Evolutionary conservation across 1,140 invertebrate genomes (phyloP).

Genomic region (Oedothorax gibbosus): DNA sequence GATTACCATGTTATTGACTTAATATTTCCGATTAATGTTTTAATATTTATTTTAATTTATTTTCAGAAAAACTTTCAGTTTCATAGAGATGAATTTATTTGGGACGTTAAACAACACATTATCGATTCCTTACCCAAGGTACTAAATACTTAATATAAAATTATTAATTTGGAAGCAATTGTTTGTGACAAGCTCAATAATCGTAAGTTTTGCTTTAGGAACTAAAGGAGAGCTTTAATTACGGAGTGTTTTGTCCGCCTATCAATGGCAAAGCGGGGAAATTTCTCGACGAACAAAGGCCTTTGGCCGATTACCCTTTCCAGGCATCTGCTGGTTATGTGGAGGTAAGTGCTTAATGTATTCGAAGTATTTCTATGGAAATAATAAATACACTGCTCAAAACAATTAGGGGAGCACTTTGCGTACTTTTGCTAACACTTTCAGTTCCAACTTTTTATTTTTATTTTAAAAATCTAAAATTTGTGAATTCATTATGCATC

Average conservation of each 20-base stretch:
- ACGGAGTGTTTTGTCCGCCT: constrained; percentile 97
- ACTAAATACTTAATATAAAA: constrained; percentile 61
- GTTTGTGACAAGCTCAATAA: not conserved
- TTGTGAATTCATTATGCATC: too few relatives aligned
- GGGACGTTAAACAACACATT: constrained; percentile 97
- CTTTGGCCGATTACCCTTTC: constrained; percentile 89
- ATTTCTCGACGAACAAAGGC: constrained; percentile 97
- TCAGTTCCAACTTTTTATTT: not conserved
- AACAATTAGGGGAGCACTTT: too few relatives aligned
- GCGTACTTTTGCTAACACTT: too few relatives aligned
- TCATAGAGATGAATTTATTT: constrained; percentile 93
- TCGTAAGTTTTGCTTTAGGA: constrained; percentile 77
- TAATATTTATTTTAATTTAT: constrained; percentile 42
- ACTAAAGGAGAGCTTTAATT: constrained; percentile 94
- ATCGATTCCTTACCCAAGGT: constrained; percentile 95
- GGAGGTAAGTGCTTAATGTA: constrained; percentile 31
- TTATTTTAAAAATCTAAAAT: not conserved
- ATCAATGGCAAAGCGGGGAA: constrained; percentile 77
- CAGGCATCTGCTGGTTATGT: constrained; percentile 48
- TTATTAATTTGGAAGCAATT: not conserved
- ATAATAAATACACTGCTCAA: too few relatives aligned
- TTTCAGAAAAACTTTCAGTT: constrained; percentile 97
- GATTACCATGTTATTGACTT: too few relatives aligned
- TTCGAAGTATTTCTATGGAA: too few relatives aligned
- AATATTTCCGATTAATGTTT: not conserved